Conservation (phyloP, 2,888 invertebrate genomes). For the Hartigia nigra region DNA sequence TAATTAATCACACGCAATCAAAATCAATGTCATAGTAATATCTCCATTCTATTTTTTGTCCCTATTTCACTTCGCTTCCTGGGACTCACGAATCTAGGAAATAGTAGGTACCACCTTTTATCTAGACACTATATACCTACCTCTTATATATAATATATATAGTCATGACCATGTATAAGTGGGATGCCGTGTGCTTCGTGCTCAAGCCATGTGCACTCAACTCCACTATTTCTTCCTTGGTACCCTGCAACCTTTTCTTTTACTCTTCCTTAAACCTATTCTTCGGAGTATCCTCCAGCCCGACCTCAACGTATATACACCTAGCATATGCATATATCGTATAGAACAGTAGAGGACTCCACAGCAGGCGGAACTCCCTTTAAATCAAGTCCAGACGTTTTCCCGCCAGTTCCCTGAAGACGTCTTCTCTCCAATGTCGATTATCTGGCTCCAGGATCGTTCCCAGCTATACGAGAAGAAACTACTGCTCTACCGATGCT, state of each 20-base stretch:
- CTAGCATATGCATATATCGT: background rate
- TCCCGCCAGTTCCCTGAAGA: constrained; percentile 20
- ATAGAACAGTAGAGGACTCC: constrained; percentile 30
- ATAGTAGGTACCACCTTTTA: background rate
- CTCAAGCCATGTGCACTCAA: background rate
- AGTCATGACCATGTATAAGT: background rate
- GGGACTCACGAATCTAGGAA: background rate
- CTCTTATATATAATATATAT: background rate
- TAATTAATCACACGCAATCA: background rate
- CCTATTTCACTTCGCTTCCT: background rate
- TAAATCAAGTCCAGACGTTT: constrained; percentile 37
- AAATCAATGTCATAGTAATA: background rate
- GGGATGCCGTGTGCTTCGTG: background rate
- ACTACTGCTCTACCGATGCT: background rate
- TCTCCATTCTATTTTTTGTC: background rate
- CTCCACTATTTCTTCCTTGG: constrained; percentile 40
- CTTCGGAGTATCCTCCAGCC: background rate
- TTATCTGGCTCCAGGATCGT: background rate
- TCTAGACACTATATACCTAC: background rate
- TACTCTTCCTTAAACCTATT: constrained; percentile 16
- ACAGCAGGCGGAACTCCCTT: constrained; percentile 34
- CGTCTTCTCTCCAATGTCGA: constrained; percentile 13
- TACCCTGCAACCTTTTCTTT: constrained; percentile 21
- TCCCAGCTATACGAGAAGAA: background rate
- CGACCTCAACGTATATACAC: background rate